Conservation (phyloP, 2,113 vertebrate species). For the Hemibates koningsi region DNA sequence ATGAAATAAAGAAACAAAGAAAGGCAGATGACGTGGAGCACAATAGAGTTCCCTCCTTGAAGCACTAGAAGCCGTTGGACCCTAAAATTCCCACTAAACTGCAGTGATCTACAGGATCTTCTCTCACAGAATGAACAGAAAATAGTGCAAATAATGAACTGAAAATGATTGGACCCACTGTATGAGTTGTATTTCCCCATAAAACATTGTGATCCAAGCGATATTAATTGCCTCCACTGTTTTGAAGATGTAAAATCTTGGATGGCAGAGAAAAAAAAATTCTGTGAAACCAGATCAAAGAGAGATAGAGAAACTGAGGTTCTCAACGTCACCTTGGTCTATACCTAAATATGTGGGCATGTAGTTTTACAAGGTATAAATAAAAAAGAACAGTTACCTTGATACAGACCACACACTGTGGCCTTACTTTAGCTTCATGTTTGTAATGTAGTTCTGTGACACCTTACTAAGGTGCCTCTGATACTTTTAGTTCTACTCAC, state of each 20-base stretch:
- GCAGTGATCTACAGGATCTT: not conserved
- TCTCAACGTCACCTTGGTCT: not conserved
- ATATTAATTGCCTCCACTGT: not conserved
- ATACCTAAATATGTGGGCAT: not conserved
- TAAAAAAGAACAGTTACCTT: not conserved
- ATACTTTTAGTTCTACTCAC: not conserved
- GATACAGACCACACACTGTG: not conserved
- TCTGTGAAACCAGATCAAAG: not conserved
- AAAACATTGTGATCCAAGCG: not conserved
- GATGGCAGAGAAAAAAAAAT: accelerated
- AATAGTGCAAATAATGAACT: not conserved
- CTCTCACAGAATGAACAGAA: not conserved
- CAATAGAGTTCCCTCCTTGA: not conserved
- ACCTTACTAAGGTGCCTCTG: not conserved
- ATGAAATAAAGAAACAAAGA: not conserved
- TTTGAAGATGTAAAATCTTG: not conserved
- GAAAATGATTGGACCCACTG: not conserved
- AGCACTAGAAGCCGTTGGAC: not conserved
- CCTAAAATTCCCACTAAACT: not conserved
- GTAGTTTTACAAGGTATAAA: not conserved
- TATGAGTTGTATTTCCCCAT: not conserved
- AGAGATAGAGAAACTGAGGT: not conserved
- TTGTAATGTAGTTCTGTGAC: not conserved
- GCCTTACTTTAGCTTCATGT: not conserved
- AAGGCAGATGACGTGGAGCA: not conserved